Conservation (phyloP, 2,113 vertebrate genomes). For the Chroicocephalus ridibundus region DNA sequence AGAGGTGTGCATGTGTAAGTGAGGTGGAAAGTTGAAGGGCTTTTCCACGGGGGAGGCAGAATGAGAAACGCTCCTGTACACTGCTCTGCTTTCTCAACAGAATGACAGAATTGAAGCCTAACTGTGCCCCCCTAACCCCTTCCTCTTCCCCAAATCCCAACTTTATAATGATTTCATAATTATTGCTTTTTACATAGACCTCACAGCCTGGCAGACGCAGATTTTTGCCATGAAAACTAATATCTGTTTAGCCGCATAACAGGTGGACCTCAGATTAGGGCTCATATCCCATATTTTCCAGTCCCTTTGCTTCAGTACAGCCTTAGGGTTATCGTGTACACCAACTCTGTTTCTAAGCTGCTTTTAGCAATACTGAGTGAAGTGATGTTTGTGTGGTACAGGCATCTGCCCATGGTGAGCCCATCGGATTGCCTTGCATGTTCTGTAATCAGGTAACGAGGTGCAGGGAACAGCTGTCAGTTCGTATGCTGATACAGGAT, state of each 20-base stretch:
- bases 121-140: rapidly evolving
- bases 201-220: neutral
- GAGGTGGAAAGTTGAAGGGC: neutral
- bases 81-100: neutral
- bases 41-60: neutral
- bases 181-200: neutral
- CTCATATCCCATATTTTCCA: neutral
- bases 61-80: neutral
- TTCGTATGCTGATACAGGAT: neutral
- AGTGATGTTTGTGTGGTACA: neutral
- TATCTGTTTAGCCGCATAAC: neutral
- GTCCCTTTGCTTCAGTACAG: neutral
- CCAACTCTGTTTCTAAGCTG: neutral
- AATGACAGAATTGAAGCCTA: neutral
- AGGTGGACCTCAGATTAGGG: neutral
- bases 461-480: neutral
- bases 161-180: neutral
- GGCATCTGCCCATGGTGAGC: neutral
- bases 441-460: neutral
- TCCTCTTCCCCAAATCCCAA: neutral
- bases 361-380: neutral
- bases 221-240: neutral
- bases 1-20: neutral
- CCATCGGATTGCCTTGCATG: neutral
- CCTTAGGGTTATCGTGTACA: neutral